Percentiles rank a stretch among this genome's conserved stretches.
These are phyloP conservation scores for Trichomalopsis sarcophagae DNA, from an alignment of 1,140 invertebrate species.

Conservation along the genomic window DNA sequence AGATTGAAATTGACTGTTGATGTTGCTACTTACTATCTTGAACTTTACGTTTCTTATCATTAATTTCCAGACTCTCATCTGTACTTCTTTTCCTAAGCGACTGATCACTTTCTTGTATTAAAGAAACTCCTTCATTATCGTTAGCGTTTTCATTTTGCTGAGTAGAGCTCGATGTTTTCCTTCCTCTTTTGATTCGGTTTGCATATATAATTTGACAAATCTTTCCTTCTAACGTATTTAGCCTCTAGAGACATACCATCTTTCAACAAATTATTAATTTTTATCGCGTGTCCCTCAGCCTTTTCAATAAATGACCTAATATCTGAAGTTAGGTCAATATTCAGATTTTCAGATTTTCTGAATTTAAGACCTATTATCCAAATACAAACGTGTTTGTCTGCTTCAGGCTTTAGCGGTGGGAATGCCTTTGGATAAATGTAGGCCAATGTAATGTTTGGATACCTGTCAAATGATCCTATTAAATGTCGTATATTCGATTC, in stretches of 20 bases:
- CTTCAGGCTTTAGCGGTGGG: conserved; percentile 73
- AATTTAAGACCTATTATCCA: conserved; percentile 99
- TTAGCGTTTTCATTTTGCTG: conserved; percentile 64
- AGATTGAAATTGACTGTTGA: too few relatives aligned
- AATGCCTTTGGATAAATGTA: conserved; percentile 96
- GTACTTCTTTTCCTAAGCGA: conserved; percentile 62
- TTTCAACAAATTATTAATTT: conserved; percentile 88
- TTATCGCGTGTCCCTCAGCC: conserved; percentile 79
- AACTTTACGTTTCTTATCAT: conserved; percentile 63
- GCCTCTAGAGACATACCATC: conserved; percentile 94
- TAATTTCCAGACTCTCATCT: conserved; percentile 59
- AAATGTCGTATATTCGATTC: conserved; percentile 97
- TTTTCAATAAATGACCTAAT: conserved; percentile 92
- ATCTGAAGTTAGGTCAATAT: conserved; percentile 94
- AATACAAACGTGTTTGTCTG: conserved; percentile 81
- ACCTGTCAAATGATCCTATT: conserved; percentile 93
- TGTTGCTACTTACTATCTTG: conserved; percentile 60
- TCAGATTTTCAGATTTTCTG: conserved; percentile 88
- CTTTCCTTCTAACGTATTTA: conserved; percentile 83
- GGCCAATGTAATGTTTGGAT: conserved; percentile 91
- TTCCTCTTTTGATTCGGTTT: conserved; percentile 81
- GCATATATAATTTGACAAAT: conserved; percentile 85
- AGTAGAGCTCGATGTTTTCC: conserved; percentile 73
- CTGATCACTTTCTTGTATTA: conserved; percentile 59
- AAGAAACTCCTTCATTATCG: conserved; percentile 62